A percentile compares a stretch with the other conserved stretches of the same genome.
Conservation (phyloP, 2,888 invertebrate species). For the Ceriagrion tenellum region DNA sequence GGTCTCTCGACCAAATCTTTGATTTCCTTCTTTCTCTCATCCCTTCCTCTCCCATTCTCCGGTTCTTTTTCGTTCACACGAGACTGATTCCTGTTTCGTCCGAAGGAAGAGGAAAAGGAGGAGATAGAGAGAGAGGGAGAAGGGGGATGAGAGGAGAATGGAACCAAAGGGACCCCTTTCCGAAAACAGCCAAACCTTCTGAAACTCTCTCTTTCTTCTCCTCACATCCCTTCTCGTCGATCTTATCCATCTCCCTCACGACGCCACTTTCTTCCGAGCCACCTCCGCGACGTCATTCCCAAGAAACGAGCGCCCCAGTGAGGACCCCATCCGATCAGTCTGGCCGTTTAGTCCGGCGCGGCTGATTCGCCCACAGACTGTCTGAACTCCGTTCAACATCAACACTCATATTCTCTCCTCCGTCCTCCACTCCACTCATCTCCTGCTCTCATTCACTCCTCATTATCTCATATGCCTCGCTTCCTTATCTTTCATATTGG, state of each 20-base stretch:
- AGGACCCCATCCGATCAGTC: too few species aligned
- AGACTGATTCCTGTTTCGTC: constrained; percentile 40
- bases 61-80: constrained; percentile 44
- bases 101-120: neutral
- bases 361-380: too few species aligned
- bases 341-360: too few species aligned
- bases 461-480: neutral
- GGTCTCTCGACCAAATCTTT: neutral
- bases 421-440: neutral
- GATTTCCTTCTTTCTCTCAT: constrained; percentile 19
- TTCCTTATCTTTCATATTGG: neutral
- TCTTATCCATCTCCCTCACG: too few species aligned
- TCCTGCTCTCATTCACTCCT: neutral
- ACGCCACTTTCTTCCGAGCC: too few species aligned
- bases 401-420: too few species aligned
- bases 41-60: neutral
- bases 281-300: too few species aligned
- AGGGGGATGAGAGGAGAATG: neutral
- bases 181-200: constrained; percentile 17
- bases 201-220: too few species aligned
- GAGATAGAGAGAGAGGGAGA: neutral
- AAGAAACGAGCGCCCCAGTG: too few species aligned
- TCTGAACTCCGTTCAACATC: too few species aligned
- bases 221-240: too few species aligned
- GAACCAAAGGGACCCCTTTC: constrained; percentile 19